These are phyloP conservation scores for Choloepus hoffmanni DNA, from an alignment of 2,113 vertebrate genomes.

Conservation along the genomic window DNA sequence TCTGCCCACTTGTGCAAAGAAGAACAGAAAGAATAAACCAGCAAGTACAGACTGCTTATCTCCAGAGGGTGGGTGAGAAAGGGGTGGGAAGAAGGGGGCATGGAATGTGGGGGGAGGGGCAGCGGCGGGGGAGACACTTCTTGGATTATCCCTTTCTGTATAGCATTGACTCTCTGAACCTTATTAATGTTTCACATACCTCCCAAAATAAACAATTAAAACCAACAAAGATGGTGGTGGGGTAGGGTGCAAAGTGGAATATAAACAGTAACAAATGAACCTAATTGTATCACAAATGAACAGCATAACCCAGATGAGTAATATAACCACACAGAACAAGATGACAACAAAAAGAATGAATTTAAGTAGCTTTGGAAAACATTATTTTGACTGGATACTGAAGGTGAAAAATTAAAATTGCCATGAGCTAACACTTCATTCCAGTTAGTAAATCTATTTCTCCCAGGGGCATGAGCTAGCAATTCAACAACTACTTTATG, in stretches of 20 bases:
- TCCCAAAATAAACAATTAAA: slow-evolving; percentile 29
- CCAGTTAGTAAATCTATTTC: not conserved
- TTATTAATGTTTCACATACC: not conserved
- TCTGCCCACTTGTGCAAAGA: not conserved
- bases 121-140: not conserved
- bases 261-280: slow-evolving; percentile 35
- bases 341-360: not conserved
- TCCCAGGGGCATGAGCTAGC: not conserved
- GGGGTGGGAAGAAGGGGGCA: not conserved
- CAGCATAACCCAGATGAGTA: not conserved
- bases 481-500: not conserved
- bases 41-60: not conserved
- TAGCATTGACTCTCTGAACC: not conserved
- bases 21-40: not conserved
- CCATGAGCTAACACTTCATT: not conserved
- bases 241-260: not conserved
- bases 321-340: not conserved
- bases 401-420: slow-evolving; percentile 23
- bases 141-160: not conserved
- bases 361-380: not conserved
- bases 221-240: not conserved
- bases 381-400: slow-evolving; percentile 27
- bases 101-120: not conserved
- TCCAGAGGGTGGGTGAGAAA: not conserved
- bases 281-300: not conserved